A percentile compares a stretch with the other conserved stretches of the same genome.
phyloP scores from a whole-genome alignment of 2,797 vertebrate species.

The Gymnocypris eckloni region DNA sequence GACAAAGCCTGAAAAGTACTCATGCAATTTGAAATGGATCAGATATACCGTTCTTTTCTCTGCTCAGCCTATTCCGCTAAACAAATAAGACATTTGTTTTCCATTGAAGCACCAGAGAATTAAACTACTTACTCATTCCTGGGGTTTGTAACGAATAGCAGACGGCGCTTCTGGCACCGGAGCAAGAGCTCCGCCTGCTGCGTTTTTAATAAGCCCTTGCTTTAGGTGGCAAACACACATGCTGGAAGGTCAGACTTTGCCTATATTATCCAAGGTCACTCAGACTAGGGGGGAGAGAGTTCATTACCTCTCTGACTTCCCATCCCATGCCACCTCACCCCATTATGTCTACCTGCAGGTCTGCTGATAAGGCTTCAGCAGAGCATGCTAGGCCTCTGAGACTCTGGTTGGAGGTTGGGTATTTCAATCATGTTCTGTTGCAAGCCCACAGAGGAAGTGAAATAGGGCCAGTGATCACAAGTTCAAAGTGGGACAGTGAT shows the following conservation, averaged over 20 bases:
- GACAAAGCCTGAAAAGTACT: constrained; percentile 22
- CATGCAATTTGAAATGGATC: constrained; percentile 44
- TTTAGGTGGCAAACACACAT: constrained; percentile 44
- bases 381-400: constrained; percentile 35
- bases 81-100: constrained; percentile 35
- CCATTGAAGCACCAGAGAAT: constrained; percentile 14
- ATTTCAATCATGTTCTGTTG: constrained; percentile 44
- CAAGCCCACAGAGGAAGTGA: constrained; percentile 38
- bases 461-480: constrained; percentile 37
- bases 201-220: constrained; percentile 70
- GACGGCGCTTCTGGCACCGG: constrained; percentile 60
- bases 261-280: constrained; percentile 58
- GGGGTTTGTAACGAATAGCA: not conserved
- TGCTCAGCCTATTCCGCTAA: constrained; percentile 8
- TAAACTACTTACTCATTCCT: constrained; percentile 37
- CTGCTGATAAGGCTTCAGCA: constrained; percentile 53
- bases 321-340: constrained; percentile 47
- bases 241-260: constrained; percentile 45
- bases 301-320: constrained; percentile 53
- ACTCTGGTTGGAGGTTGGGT: constrained; percentile 41
- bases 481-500: constrained; percentile 12
- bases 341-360: constrained; percentile 57
- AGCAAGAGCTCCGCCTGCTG: constrained; percentile 73
- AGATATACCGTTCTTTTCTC: constrained; percentile 10
- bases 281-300: constrained; percentile 45